Percentiles rank a stretch among this genome's conserved stretches.
These are phyloP conservation scores for Macrobrachium nipponense DNA, from an alignment of 1,140 invertebrate genomes.

Conservation along the genomic window DNA sequence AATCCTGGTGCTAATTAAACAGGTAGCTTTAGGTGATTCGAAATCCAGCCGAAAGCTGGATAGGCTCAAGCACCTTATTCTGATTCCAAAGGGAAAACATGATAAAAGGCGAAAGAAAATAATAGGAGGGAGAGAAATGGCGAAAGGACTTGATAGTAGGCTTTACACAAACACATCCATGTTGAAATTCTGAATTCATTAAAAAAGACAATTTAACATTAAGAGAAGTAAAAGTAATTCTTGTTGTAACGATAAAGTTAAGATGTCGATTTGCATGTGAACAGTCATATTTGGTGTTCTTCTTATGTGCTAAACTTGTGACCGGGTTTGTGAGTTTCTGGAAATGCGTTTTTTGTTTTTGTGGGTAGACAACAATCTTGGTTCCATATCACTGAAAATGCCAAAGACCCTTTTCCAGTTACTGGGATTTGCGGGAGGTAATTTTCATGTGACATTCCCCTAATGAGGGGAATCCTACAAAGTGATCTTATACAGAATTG, in stretches of 20 bases:
- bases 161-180: too few relatives aligned
- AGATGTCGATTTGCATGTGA: not conserved
- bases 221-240: conserved; percentile 5
- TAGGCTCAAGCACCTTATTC: not conserved
- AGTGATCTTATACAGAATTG: too few relatives aligned
- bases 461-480: too few relatives aligned
- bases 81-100: not conserved
- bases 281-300: conserved; percentile 18
- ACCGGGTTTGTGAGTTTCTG: not conserved
- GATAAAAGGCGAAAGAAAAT: too few relatives aligned
- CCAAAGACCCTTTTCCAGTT: too few relatives aligned
- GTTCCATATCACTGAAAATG: too few relatives aligned
- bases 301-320: conserved; percentile 1
- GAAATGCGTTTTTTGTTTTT: not conserved
- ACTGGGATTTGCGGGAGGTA: too few relatives aligned
- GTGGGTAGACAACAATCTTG: not conserved
- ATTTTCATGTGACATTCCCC: too few relatives aligned
- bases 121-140: too few relatives aligned
- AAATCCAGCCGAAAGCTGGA: not conserved
- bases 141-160: too few relatives aligned
- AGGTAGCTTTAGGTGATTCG: too few relatives aligned
- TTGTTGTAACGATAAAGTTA: not conserved
- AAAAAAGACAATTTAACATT: not conserved
- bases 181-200: too few relatives aligned
- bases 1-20: conserved; percentile 59